Percentiles rank a stretch among this genome's conserved stretches.
Conservation (phyloP, 2,888 invertebrate genomes). For the Merodon equestris region DNA sequence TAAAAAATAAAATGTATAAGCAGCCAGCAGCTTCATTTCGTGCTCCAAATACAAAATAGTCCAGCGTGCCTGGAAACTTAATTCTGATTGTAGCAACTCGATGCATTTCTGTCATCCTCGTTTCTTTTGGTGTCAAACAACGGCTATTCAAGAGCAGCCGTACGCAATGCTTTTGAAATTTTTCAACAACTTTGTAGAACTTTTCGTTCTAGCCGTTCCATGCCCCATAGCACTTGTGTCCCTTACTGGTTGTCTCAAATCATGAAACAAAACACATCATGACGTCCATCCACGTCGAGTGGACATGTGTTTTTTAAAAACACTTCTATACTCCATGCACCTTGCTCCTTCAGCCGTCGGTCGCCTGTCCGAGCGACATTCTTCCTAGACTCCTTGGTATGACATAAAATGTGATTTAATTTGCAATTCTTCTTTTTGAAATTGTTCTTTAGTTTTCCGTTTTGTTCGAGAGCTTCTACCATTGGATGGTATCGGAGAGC, state of each 20-base stretch:
- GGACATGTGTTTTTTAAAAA: constrained; percentile 46
- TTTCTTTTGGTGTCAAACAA: constrained; percentile 43
- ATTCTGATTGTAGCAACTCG: constrained; percentile 49
- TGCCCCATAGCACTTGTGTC: constrained; percentile 33
- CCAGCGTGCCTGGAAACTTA: constrained; percentile 36
- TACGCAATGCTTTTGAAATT: constrained; percentile 50
- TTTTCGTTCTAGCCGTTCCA: constrained; percentile 10
- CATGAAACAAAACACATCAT: constrained; percentile 47
- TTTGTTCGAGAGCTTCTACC: constrained; percentile 4
- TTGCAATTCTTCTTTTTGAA: constrained; percentile 36
- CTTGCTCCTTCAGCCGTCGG: constrained; percentile 37
- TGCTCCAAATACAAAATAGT: constrained; percentile 44
- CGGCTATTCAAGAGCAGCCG: constrained; percentile 23
- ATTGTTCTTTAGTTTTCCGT: constrained; percentile 21
- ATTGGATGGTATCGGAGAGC: constrained; percentile 18
- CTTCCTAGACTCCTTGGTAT: constrained; percentile 5
- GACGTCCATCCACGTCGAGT: constrained; percentile 36
- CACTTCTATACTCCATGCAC: constrained; percentile 23
- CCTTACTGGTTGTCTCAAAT: constrained; percentile 26
- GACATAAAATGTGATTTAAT: constrained; percentile 66
- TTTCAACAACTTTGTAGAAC: constrained; percentile 13
- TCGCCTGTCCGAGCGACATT: background rate
- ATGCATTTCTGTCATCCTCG: constrained; percentile 27
- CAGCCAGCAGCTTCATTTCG: constrained; percentile 27
- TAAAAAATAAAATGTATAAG: no score